Base-by-base conservation (phyloP, 2,888 invertebrate genomes). In the Eristalis arbustorum region DNA sequence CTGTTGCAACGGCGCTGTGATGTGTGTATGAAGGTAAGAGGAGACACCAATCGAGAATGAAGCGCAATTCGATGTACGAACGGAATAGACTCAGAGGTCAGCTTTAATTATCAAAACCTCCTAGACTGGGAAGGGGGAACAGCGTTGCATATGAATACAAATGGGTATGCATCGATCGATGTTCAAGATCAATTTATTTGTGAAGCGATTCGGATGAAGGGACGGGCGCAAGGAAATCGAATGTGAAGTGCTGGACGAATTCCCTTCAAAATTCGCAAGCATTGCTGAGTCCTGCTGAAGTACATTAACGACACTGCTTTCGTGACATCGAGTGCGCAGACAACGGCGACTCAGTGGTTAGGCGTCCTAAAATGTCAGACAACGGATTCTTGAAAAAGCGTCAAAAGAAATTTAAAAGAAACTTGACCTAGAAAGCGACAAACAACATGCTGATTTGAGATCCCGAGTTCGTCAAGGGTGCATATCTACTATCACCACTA, bases 21-120 rank as follows among this genome's bases (percentile, higher is more conserved):
- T 57, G 71, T 77, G 49, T 49, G 49, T 49, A 18, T 18, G 49
- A 18, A 74, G 71, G 77, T 78, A 82, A 78, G 42, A 66, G 57
- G 82, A 85, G 74, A 82, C 82, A 13, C 25, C 82, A 87, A 87
- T 85, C 69, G 77, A 82, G 73, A 82, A 62, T 77, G 57, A 76
- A 63, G 67, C 42, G 75, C 57, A 62, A 77, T 80, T 76, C 37
- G 59, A 42, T 74, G 61, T 61, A 76, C 72, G 49, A 76, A 63
- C 75, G 79, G 81, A 81, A 74, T 71, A 67, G 61, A 82, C 78
- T 71, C 72, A 63, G 82, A 78, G 82, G 78, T 82, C 82, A 59
- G n/a, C 74, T 87, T 62, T 78, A 78, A 87, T 87, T 82, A 87
- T 74, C 49, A 42, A 63, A 75, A 68, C 67, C 71, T 25, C 49